Percentiles rank a stretch among this genome's conserved stretches.
Conservation (phyloP, 2,888 invertebrate genomes). For the Therioaphis trifolii region DNA sequence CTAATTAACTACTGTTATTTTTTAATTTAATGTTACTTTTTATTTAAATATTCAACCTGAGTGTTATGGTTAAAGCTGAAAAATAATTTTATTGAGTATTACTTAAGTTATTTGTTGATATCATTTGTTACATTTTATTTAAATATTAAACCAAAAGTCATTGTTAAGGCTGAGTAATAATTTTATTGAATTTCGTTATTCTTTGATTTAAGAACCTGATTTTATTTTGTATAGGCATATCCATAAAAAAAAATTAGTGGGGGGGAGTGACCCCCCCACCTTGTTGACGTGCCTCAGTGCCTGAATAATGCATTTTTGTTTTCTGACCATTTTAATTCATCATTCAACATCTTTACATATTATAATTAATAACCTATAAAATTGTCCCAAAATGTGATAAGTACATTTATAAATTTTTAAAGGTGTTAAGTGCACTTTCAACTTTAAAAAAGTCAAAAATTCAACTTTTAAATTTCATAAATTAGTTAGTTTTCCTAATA, state of each 20-base stretch:
- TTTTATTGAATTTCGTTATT: not conserved
- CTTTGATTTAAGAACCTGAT: not conserved
- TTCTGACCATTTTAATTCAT: not conserved
- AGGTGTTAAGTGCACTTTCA: constrained; percentile 20
- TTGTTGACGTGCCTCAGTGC: too few species aligned
- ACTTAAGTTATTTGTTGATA: constrained; percentile 2
- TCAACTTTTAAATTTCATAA: not conserved
- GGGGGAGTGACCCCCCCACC: too few species aligned
- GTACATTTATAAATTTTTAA: constrained; percentile 7
- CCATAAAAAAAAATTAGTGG: too few species aligned
- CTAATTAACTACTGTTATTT: too few species aligned
- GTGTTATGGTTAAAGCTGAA: too few species aligned
- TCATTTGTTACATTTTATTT: not conserved
- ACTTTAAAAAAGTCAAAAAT: not conserved
- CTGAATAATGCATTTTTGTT: not conserved
- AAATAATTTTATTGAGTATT: not conserved
- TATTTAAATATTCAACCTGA: too few species aligned
- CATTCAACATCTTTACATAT: not conserved
- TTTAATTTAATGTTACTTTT: not conserved
- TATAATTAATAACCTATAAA: constrained; percentile 8
- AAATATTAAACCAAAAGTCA: constrained; percentile 4
- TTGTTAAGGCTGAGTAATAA: not conserved
- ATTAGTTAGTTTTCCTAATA: not conserved
- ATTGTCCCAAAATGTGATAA: constrained; percentile 23
- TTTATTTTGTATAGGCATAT: not conserved